Base-by-base conservation (phyloP, 64 coral and sea anemone genomes). In the Stylophora pistillata region DNA sequence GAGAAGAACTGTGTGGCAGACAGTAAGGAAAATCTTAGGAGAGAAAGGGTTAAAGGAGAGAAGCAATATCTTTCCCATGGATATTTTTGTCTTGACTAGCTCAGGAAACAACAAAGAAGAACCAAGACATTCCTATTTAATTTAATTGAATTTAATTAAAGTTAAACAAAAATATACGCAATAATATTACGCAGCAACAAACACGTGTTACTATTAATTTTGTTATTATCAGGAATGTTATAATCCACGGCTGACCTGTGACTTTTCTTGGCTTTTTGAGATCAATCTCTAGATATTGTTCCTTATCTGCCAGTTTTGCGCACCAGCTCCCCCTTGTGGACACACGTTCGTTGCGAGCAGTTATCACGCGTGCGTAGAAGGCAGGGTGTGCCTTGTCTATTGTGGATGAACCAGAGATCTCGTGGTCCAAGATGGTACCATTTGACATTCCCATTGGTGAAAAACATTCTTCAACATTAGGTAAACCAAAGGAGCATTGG, bases 401-500 rank as follows among this genome's bases (percentile, higher is more conserved):
- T 28, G 61, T 88, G 10, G 94, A 93, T 11, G 94, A 93, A 33
- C 80, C 85, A 15, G 90, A 92, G 10, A 96, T 92, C 85, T 89
- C 86, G 28, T 74, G 87, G 72, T 96, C 94, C 73, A 89, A 41
- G 34, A 92, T 87, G n/a, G 86, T 79, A 13, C 94, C 94, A 52
- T 92, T 92, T 30, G 95, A 92, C 87, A 93, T 96, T 21, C 95
- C 91, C 95, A 96, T 96, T 3, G 95, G 91, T 5, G 74, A 69
- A 60, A 96, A 96, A 25, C 95, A 96, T 54, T 96, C 95, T 95
- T 9, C 6, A 30, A 47, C 13, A 16, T 68, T 15, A 53, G 20
- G 15, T 68, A 21, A 4, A 77, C 7, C 37, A 9, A 71, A 28
- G 20, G 37, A 27, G 3, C 15, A 14, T 34, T 31, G 10, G 27